Base-by-base conservation (phyloP, 2,113 vertebrate species). In the Cyanoramphus novaezelandiae region DNA sequence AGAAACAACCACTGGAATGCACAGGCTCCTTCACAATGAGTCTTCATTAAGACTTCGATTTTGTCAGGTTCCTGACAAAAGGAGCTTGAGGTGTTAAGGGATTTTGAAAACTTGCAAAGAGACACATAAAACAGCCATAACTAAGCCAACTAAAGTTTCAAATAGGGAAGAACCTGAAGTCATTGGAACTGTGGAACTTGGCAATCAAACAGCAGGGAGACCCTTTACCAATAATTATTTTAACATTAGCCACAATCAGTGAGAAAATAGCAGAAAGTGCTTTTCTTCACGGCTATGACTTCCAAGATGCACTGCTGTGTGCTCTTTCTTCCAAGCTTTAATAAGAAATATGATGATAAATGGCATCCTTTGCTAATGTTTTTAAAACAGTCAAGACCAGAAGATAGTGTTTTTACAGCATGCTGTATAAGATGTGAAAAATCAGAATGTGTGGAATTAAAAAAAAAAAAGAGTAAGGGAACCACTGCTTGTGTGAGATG, bases 291-390 rank as follows among this genome's bases (percentile, higher is more conserved):
- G 88, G 83, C 88, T 94, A 75, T 91, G 84, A 72, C 88, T 97
- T 98, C 81, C 72, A 97, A 94, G 93, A 86, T 78, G 43, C 41
- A 96, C 93, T 95, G 93, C 97, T 97, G 92, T 93, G 96, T 95
- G 67, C 65, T 97, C 47, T 96, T 98, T 94, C 90, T 97, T 96
- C 95, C 85, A 94, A 94, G 87, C 41, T 95, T 97, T 98, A 97
- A 96, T 97, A 97, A 90, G 85, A 97, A 97, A 95, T 96, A 96
- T 90, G 65, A 95, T 96, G 96, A 98, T 95, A 93, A 97, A 98
- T 97, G 90, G 11, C 63, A 82, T 90, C 69, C 82, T 82, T 93
- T 90, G 75, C 79, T 96, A 94, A 96, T 96, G 59, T 95, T 97
- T 97, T 97, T 90, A 97, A 97, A 92, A 65, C 44, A 95, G 50